Base-by-base conservation (phyloP, 2,113 vertebrate species). In the Pholis gunnellus region DNA sequence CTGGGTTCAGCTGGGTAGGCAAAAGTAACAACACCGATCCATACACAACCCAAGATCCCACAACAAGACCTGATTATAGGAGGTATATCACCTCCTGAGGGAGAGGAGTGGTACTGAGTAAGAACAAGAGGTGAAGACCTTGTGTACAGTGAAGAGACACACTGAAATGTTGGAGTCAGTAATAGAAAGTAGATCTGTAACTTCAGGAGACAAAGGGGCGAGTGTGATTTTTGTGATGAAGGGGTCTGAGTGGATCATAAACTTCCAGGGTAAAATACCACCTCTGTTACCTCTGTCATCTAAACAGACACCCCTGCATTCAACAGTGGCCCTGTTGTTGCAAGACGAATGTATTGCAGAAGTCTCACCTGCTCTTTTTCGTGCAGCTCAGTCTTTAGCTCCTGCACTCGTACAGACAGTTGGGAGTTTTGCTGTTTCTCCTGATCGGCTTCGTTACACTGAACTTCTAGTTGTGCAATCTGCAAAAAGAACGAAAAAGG, bases 401-500 rank as follows among this genome's bases (percentile, higher is more conserved):
- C 96, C 91, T 97, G 95, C 27, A 99, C 96, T 66, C 96, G 95
- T 18, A 91, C 89, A 20, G 87, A 95, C 83, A 99, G 88, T 59
- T 98, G 96, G 0, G 88, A 80, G 1, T 97, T 99, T 80, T 91
- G 96, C 93, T 98, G 97, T 72, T 96, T 97, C 92, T 99, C 97
- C 82, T 95, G 94, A 87, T 94, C 94, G 57, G 96, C 95, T 92
- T 98, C 97, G 3, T 96, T 91, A 83, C 97, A 97, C 82, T 97
- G 96, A 0, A 95, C 95, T 83, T 99, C 98, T 22, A 99, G 93
- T 79, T 97, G 96, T 18, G 95, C 92, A 46, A 99, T 97, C 98
- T 99, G 40, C 65, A 60, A 11, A 18, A 4, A 25, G 7, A 11
- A 25, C 0, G 0, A 27, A 25, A 59, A 40, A 34, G 6, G 7